Evolutionary conservation across 2,888 invertebrate species (phyloP), one percentile per base, ranked within the genome.

Genomic region (Parascotia fuliginaria): DNA sequence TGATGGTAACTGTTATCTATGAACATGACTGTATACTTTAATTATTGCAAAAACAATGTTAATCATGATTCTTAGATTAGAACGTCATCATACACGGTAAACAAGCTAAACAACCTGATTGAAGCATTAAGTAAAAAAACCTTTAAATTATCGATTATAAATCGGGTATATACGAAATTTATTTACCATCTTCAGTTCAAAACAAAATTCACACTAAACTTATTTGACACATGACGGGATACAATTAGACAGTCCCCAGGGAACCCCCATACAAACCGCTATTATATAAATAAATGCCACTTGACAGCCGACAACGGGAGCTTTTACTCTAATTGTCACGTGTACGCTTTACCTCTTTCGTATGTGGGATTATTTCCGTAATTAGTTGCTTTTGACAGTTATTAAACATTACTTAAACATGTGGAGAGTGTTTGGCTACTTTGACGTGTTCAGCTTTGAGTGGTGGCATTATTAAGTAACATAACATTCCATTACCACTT

Each of bases 291-390:
- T 60, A 66, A 66, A 60, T 54, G 55, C 39, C 42, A 14, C 34
- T 42, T 60, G 60, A 55, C 54, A 64, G 57, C 38, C 29, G 16
- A 55, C 55, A 52, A 46, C 60, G 55, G 63, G 62, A 56, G 67
- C 73, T 61, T 60, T 72, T 65, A 71, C 69, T 57, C 54, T 64
- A 65, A 71, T 65, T 72, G 73, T 71, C 65, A 65, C 65, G 50
- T 62, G 53, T 49, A 67, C 56, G 39, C 33, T 48, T 47, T 62
- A 71, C 66, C 71, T 66, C 65, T 73, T 65, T 19, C 44, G 56
- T 47, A 58, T 54, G 56, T 56, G 57, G 62, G 60, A 53, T 65
- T 65, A 67, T 71, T 66, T 65, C 62, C 58, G 50, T 65, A 57
- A 64, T 64, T 65, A 69, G 61, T 62, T 56, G 54, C 58, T 59